Evolutionary conservation across 2,797 vertebrate genomes (phyloP), one percentile per base, ranked within the genome.

Genomic region (Holocentrus rufus): DNA sequence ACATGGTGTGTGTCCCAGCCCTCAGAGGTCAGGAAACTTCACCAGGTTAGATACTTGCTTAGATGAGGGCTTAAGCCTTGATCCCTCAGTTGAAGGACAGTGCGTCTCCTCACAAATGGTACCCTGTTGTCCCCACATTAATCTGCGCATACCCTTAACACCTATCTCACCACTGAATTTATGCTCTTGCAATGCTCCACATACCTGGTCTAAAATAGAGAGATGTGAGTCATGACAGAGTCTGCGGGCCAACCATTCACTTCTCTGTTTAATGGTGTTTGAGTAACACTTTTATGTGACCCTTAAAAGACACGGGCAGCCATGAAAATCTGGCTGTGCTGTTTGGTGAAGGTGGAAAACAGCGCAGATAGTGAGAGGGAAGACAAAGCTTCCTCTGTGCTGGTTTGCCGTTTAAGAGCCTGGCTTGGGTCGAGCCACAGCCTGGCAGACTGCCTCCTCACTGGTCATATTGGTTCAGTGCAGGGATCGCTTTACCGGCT

Each of bases 311-410:
- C 73, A 50, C 61, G 31, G 74, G 77, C 85, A 84, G 83, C 69
- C 20, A 22, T 46, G 62, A 69, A 72, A 81, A 72, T 72, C 65
- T 52, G 65, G 72, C 73, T 66, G 57, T 46, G 65, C 25, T 66
- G 56, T 77, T 83, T 76, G 69, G 59, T 76, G 59, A 85, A 81
- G 67, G 67, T 77, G 72, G 80, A 80, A 84, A 82, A 79, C 30
- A 18, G 55, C 8, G 54, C 62, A 52, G 42, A 81, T 49, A 63
- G 71, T 50, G 57, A 63, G 53, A 52, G 57, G 49, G 58, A 74
- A 79, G 76, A 87, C 85, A 89, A 91, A 84, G 83, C 47, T 59
- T 63, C 74, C 77, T 74, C 85, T 89, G 81, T 91, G 81, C 74
- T 69, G 67, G 42, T 62, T 42, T 59, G 65, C 72, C 58, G 69